Conservation (phyloP, 2,888 invertebrate genomes). For the Mimas tiliae region DNA sequence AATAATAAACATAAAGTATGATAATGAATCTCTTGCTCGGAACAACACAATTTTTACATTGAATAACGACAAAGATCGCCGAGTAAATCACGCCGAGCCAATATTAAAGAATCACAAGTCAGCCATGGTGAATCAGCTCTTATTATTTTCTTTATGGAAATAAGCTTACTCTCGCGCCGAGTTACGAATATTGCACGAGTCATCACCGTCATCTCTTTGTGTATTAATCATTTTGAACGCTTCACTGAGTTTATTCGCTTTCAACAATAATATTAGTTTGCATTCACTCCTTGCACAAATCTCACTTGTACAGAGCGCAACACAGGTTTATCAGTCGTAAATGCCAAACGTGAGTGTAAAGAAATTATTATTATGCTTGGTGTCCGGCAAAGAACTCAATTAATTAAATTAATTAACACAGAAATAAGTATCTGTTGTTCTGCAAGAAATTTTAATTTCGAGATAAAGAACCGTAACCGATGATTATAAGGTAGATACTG, state of each 20-base stretch:
- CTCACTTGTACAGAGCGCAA: conserved; percentile 40
- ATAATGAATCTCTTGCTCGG: conserved; percentile 2
- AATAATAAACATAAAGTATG: conserved; percentile 11
- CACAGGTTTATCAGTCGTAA: conserved; percentile 25
- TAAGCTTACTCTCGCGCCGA: conserved; percentile 20
- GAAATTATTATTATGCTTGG: not conserved
- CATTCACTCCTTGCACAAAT: conserved; percentile 38
- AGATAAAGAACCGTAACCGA: conserved; percentile 20
- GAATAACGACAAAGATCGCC: conserved; percentile 10
- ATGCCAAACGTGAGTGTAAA: conserved; percentile 8
- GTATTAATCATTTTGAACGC: conserved; percentile 47
- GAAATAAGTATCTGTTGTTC: conserved; percentile 12
- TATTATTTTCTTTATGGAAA: conserved; percentile 25
- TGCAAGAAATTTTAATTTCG: conserved; percentile 5
- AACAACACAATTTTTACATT: conserved; percentile 21
- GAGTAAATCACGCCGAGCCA: conserved; percentile 10
- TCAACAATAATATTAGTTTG: conserved; percentile 40
- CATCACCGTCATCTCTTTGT: conserved; percentile 43
- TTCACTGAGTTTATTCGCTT: conserved; percentile 45
- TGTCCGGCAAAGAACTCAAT: conserved; percentile 31
- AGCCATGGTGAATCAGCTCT: conserved; percentile 15
- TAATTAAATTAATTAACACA: conserved; percentile 31
- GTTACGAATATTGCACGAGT: conserved; percentile 40
- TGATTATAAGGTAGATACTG: conserved; percentile 36
- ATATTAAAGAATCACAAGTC: conserved; percentile 25